phyloP scores from a whole-genome alignment of 2,113 vertebrate species.

The Mungos mungo region DNA sequence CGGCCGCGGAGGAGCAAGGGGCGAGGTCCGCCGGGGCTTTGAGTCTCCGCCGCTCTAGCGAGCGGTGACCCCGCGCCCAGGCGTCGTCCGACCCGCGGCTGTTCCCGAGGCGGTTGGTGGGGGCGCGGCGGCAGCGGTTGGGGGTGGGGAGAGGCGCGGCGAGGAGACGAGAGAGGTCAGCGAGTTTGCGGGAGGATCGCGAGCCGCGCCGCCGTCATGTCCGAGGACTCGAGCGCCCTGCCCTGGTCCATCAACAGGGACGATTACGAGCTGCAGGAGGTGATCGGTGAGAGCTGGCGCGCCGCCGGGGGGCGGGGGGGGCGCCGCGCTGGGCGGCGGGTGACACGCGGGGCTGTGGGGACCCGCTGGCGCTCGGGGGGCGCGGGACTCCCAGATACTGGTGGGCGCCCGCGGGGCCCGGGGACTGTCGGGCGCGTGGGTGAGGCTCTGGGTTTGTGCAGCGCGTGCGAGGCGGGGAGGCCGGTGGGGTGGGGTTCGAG shows the following conservation, averaged over 20 bases:
- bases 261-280: constrained; percentile 97
- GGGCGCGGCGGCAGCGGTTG: constrained; percentile 56
- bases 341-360: neutral
- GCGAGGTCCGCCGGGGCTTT: neutral
- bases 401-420: neutral
- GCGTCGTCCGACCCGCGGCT: constrained; percentile 24
- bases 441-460: neutral
- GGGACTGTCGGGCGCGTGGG: neutral
- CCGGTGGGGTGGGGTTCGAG: neutral
- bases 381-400: neutral
- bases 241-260: constrained; percentile 97
- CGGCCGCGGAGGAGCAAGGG: neutral
- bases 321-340: neutral
- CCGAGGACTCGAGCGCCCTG: constrained; percentile 94
- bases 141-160: constrained; percentile 58
- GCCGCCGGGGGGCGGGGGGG: neutral
- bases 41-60: neutral
- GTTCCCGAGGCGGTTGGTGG: constrained; percentile 55
- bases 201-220: constrained; percentile 87
- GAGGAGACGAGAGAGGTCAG: constrained; percentile 50
- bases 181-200: constrained; percentile 4
- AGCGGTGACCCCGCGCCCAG: constrained; percentile 31
- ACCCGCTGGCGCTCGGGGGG: neutral
- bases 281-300: constrained; percentile 91
- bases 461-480: neutral